These are phyloP conservation scores for Scrobipalpa atriplicella DNA, from an alignment of 2,888 invertebrate genomes.

Conservation along the genomic window DNA sequence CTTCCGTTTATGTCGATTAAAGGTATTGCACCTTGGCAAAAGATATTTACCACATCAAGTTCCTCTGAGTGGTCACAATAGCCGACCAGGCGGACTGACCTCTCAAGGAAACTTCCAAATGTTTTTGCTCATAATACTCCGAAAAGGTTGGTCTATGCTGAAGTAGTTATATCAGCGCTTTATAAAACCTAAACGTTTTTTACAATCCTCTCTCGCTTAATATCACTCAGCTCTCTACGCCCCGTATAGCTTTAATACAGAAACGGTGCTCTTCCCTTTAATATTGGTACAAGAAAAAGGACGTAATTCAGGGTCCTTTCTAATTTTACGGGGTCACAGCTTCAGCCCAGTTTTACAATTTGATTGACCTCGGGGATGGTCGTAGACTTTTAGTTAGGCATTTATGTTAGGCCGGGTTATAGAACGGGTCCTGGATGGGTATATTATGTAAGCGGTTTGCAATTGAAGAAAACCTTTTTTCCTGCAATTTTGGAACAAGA, in stretches of 20 bases:
- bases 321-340: conserved; percentile 48
- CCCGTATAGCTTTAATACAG: conserved; percentile 45
- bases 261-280: conserved; percentile 40
- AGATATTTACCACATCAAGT: too few relatives aligned
- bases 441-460: not conserved
- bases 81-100: too few relatives aligned
- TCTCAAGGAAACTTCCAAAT: too few relatives aligned
- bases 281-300: conserved; percentile 53
- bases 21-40: too few relatives aligned
- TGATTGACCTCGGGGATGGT: conserved; percentile 49
- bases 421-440: not conserved
- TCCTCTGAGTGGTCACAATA: too few relatives aligned
- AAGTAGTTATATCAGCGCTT: too few relatives aligned
- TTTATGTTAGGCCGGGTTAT: conserved; percentile 9
- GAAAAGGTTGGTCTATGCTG: too few relatives aligned
- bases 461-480: not conserved
- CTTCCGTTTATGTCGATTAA: too few relatives aligned
- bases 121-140: too few relatives aligned
- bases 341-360: conserved; percentile 50
- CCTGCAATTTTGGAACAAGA: not conserved
- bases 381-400: conserved; percentile 21
- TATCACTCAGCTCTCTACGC: not conserved
- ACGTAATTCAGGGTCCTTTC: conserved; percentile 50
- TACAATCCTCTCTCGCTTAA: not conserved
- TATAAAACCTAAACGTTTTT: not conserved